phyloP scores from a whole-genome alignment of 2,888 invertebrate species.

The Cataglyphis altisquamis region DNA sequence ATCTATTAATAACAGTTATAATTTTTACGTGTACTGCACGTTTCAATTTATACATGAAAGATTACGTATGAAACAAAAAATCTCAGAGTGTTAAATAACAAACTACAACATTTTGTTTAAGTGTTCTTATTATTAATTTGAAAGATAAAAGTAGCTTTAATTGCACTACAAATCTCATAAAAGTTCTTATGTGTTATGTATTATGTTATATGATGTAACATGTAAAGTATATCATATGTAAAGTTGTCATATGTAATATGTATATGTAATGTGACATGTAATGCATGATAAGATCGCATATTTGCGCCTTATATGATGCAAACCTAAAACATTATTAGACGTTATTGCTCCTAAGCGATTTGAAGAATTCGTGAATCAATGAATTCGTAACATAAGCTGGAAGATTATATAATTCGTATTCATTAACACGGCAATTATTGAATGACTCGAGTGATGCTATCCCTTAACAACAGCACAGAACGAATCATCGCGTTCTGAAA shows the following conservation, averaged over 20 bases:
- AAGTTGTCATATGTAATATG: not conserved
- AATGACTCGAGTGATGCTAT: constrained; percentile 32
- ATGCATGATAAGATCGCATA: not conserved
- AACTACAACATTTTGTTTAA: not conserved
- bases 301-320: not conserved
- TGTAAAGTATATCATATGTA: not conserved
- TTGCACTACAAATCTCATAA: not conserved
- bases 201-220: constrained; percentile 3
- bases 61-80: constrained; percentile 9
- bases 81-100: constrained; percentile 22
- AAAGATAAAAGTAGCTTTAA: not conserved
- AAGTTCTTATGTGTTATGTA: not conserved
- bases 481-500: constrained; percentile 46
- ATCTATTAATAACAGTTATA: constrained; percentile 3
- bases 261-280: constrained; percentile 13
- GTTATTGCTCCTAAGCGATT: not conserved
- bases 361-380: constrained; percentile 12
- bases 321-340: constrained; percentile 15
- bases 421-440: constrained; percentile 28
- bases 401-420: not conserved
- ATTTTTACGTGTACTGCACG: not conserved
- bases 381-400: constrained; percentile 23
- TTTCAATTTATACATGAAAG: not conserved
- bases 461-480: not conserved
- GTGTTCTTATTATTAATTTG: constrained; percentile 14